These are phyloP conservation scores for Bos taurus DNA, from an alignment of 2,113 vertebrate genomes.

Conservation along the genomic window DNA sequence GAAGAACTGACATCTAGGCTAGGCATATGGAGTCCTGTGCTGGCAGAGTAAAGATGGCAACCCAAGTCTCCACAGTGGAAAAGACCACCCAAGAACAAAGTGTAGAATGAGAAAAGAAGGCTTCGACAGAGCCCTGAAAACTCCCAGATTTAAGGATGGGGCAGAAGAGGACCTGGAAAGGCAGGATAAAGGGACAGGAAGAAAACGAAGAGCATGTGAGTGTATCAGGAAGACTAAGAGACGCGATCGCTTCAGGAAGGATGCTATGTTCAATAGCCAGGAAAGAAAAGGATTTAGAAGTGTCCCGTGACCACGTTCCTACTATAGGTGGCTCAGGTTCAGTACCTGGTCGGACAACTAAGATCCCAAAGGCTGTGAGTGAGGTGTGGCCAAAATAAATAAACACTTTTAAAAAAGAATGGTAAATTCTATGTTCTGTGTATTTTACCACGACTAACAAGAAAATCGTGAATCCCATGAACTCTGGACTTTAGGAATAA, in stretches of 20 bases:
- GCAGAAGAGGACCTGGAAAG: not conserved
- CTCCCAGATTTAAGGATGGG: not conserved
- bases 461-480: not conserved
- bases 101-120: not conserved
- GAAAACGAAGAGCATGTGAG: not conserved
- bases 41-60: not conserved
- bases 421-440: not conserved
- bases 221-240: not conserved
- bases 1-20: not conserved
- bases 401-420: not conserved
- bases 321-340: not conserved
- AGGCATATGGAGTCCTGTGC: not conserved
- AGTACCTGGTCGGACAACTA: not conserved
- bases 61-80: not conserved
- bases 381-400: not conserved
- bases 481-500: not conserved
- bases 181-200: not conserved
- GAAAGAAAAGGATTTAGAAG: not conserved
- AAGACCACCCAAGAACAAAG: not conserved
- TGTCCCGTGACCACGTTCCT: not conserved
- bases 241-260: not conserved
- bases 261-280: not conserved
- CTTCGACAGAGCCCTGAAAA: not conserved
- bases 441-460: not conserved
- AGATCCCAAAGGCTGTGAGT: not conserved